phyloP scores from a whole-genome alignment of 2,888 invertebrate genomes.

The Drosophila imparisetae region DNA sequence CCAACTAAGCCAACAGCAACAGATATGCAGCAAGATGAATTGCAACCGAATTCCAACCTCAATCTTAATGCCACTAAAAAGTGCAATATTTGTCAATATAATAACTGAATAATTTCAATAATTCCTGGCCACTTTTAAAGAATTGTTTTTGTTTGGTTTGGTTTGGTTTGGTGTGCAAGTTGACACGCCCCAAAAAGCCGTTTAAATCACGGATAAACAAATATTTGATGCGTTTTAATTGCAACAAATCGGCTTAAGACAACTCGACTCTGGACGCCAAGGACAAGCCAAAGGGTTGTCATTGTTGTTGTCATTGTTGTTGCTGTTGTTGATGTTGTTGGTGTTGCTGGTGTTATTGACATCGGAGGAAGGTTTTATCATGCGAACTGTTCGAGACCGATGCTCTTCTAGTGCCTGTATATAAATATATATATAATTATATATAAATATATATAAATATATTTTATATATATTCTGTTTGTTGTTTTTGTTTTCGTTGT shows the following conservation, averaged over 20 bases:
- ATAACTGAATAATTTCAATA: not conserved
- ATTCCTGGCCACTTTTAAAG: not conserved
- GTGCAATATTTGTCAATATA: not conserved
- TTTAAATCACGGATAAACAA: conserved; percentile 50
- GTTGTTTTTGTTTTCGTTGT: not conserved
- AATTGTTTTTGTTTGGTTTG: not conserved
- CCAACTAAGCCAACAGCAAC: conserved; percentile 24
- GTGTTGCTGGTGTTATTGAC: not conserved
- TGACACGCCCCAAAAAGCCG: conserved; percentile 43
- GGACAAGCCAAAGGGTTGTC: conserved; percentile 45
- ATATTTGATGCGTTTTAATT: conserved; percentile 60
- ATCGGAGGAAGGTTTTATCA: conserved; percentile 20
- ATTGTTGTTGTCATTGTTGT: not conserved
- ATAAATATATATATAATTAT: not conserved
- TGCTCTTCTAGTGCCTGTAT: not conserved
- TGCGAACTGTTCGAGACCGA: not conserved
- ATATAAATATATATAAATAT: not conserved
- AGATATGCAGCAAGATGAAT: not conserved
- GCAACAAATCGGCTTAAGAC: conserved; percentile 62
- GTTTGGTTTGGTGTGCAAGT: not conserved
- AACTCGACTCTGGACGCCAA: conserved; percentile 15
- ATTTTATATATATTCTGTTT: not conserved
- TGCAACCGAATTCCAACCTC: not conserved
- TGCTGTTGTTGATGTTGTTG: not conserved
- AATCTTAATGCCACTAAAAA: not conserved